Evolutionary conservation across 2,113 vertebrate genomes (phyloP), one percentile per base, ranked within the genome.

Genomic region (Morone chrysops): DNA sequence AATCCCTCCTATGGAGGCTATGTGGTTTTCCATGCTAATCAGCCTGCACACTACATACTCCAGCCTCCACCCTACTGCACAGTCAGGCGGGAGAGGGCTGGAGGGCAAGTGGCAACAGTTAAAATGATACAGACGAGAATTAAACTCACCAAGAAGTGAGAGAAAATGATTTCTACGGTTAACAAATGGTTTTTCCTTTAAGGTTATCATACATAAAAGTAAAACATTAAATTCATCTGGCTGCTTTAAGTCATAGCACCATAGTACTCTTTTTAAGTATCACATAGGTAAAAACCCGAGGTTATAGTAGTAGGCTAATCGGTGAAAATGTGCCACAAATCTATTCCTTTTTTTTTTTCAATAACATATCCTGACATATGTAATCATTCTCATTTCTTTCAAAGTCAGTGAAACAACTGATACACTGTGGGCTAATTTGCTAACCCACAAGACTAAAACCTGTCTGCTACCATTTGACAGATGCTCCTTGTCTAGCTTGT

Each of bases 381-480:
- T 51, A 70, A 51, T 50, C 60, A 67, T 25, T 70, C 13, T 62
- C 10, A 51, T 71, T 84, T 31, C 22, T 36, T 62, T 47, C 31
- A 22, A 14, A 31, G 75, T 57, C 54, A 18, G 61, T 31, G 72
- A 77, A 75, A 74, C 75, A 75, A 63, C 41, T 47, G 70, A 82
- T 73, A 63, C 77, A 78, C 80, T 84, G 69, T 62, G 45, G 68
- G 78, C 69, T 87, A 72, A 88, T 83, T 85, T 85, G 71, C 54
- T 53, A 84, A 89, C 81, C 80, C 78, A 81, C 36, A 75, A 81
- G 66, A 88, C 70, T 85, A 72, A 87, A 89, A 84, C 79, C 74
- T 80, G 80, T 74, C 72, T 84, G 75, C 81, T 72, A 72, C 72
- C 80, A 50, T 85, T 89, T 86, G 88, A 87, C 81, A 83, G 86